Evolutionary conservation across 2,797 vertebrate genomes (phyloP).

Genomic region (Emys orbicularis): DNA sequence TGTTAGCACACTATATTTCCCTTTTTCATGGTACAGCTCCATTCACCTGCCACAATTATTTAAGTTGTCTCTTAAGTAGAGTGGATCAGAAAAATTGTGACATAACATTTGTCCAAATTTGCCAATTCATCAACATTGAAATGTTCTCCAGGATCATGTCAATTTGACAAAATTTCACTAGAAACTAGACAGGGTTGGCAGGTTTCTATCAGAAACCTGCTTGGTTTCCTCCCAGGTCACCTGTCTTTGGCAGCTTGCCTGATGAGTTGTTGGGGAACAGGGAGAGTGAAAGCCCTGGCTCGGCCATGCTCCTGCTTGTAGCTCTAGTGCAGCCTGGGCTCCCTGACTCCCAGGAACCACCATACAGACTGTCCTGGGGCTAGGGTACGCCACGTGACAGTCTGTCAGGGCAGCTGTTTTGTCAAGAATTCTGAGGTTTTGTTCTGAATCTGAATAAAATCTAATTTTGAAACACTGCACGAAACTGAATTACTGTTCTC

Average conservation of each 20-base stretch:
- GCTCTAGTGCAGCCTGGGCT: not conserved
- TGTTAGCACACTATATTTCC: not conserved
- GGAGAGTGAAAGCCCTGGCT: not conserved
- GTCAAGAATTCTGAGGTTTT: not conserved
- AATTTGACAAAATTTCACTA: not conserved
- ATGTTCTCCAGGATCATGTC: not conserved
- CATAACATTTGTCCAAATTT: not conserved
- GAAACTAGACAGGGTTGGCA: not conserved
- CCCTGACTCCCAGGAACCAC: not conserved
- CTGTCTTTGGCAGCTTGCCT: not conserved
- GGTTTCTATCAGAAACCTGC: not conserved
- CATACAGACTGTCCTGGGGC: not conserved
- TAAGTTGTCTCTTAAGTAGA: not conserved
- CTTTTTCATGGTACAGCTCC: not conserved
- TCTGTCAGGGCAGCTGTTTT: not conserved
- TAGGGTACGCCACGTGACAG: not conserved
- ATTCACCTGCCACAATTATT: not conserved
- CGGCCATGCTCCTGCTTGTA: not conserved
- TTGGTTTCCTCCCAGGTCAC: not conserved
- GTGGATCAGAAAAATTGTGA: not conserved
- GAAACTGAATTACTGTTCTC: not conserved
- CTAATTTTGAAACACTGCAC: not conserved
- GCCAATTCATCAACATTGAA: not conserved
- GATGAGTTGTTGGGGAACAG: not conserved
- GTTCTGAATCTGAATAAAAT: not conserved